Percentiles rank a stretch among this genome's conserved stretches.
These are phyloP conservation scores for Eremophila alpestris DNA, from an alignment of 2,797 vertebrate genomes.

Conservation along the genomic window DNA sequence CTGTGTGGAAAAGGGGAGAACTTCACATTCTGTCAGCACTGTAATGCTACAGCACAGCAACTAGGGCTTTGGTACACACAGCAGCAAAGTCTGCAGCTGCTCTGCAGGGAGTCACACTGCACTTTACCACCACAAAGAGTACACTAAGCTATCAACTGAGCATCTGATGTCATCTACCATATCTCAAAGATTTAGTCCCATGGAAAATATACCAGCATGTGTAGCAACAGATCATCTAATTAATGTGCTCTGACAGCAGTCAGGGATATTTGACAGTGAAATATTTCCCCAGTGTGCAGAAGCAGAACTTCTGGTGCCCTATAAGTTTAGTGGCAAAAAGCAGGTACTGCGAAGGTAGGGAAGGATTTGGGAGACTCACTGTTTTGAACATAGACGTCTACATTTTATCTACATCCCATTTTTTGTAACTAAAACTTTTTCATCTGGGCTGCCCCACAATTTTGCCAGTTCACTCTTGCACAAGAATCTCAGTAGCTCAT, in stretches of 20 bases:
- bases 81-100: not conserved
- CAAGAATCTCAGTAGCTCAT: not conserved
- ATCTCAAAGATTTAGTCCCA: not conserved
- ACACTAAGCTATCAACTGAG: not conserved
- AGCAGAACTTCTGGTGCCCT: not conserved
- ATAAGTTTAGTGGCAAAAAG: not conserved
- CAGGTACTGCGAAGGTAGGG: not conserved
- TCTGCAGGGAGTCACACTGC: accelerated
- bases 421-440: not conserved
- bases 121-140: not conserved
- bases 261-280: not conserved
- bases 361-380: not conserved
- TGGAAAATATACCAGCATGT: not conserved
- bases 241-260: not conserved
- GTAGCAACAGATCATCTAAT: not conserved
- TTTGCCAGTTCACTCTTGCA: not conserved
- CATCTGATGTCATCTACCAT: not conserved
- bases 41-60: not conserved
- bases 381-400: not conserved
- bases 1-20: too few relatives aligned
- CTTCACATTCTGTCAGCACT: not conserved
- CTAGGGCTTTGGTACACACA: not conserved
- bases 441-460: not conserved
- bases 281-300: not conserved
- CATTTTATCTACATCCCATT: not conserved